These are phyloP conservation scores for Brachynemurus nebulosus DNA, from an alignment of 2,888 invertebrate genomes.

Conservation along the genomic window DNA sequence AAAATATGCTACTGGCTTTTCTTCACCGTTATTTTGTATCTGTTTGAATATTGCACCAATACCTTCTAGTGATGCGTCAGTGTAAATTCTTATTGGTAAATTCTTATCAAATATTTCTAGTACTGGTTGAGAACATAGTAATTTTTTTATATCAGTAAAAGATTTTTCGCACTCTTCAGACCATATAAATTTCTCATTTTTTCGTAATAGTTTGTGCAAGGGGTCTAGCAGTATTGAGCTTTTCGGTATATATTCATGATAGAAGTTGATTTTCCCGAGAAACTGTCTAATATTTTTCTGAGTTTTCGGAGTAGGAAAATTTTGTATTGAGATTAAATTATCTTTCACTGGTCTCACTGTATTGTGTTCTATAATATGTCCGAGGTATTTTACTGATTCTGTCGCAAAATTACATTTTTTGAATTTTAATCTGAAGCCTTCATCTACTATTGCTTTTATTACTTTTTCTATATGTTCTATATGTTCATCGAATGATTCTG, in stretches of 20 bases:
- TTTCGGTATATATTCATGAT: not conserved
- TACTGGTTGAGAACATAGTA: conserved; percentile 13
- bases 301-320: conserved; percentile 12
- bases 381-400: conserved; percentile 11
- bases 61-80: conserved; percentile 11
- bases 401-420: conserved; percentile 11
- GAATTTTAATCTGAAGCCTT: conserved; percentile 14
- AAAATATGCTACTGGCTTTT: conserved; percentile 15
- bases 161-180: conserved; percentile 1
- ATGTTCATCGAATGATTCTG: conserved; percentile 16
- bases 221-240: no score
- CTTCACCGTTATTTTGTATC: conserved; percentile 1
- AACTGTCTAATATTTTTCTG: conserved; percentile 15
- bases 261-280: conserved; percentile 12
- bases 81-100: conserved; percentile 15
- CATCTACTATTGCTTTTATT: conserved; percentile 10
- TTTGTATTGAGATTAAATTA: conserved; percentile 13
- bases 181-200: not conserved
- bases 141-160: conserved; percentile 12
- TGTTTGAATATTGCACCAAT: conserved; percentile 19
- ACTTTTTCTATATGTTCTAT: conserved; percentile 12
- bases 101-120: conserved; percentile 14
- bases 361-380: conserved; percentile 11
- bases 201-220: not conserved
- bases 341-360: conserved; percentile 11